Evolutionary conservation across 1,140 invertebrate genomes (phyloP).

Genomic region (Lucilia cuprina): DNA sequence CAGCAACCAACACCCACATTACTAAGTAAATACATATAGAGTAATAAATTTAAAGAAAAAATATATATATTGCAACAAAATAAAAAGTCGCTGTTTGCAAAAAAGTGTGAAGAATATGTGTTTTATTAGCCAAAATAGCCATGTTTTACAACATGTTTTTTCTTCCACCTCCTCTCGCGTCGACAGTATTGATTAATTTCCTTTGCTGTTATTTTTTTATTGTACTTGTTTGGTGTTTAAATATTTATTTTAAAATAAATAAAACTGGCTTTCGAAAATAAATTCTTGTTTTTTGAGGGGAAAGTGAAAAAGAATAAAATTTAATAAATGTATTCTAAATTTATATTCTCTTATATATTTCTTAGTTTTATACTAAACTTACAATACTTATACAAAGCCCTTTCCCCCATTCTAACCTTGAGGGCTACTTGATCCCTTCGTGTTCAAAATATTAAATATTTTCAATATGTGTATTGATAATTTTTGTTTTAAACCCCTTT

Average conservation of each 20-base stretch:
- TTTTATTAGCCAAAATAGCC: constrained; percentile 1
- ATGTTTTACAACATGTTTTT: neutral
- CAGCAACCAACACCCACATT: neutral
- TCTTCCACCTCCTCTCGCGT: too few species aligned
- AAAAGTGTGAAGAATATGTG: neutral
- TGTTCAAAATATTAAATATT: neutral
- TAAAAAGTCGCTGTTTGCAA: neutral
- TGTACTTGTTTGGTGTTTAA: neutral
- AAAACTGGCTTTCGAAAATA: neutral
- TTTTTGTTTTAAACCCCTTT: neutral
- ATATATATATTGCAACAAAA: neutral
- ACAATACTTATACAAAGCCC: too few species aligned
- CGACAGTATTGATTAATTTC: neutral
- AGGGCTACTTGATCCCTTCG: too few species aligned
- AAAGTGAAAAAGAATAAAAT: neutral
- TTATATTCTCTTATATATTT: too few species aligned
- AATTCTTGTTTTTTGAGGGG: neutral
- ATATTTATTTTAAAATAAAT: neutral
- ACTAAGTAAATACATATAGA: neutral
- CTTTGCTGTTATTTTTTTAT: neutral
- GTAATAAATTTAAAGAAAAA: neutral
- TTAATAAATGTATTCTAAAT: too few species aligned
- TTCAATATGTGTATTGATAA: neutral
- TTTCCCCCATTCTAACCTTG: too few species aligned
- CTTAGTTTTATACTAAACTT: too few species aligned